phyloP scores from a whole-genome alignment of 1,140 invertebrate species.

The Lineus longissimus region DNA sequence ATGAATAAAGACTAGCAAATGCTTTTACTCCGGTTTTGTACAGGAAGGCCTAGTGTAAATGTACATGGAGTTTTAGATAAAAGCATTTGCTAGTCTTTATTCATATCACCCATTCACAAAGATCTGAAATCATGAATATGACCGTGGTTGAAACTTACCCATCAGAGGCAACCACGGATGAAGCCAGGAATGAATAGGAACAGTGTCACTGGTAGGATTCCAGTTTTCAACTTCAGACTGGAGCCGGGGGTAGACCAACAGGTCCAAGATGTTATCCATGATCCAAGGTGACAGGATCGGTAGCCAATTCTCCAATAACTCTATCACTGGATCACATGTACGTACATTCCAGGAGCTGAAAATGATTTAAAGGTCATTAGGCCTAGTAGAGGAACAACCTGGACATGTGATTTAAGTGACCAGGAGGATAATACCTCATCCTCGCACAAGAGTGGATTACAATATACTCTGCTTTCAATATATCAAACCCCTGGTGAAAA shows the following conservation, averaged over 20 bases:
- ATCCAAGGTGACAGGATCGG: conserved; percentile 78
- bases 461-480: too few relatives aligned
- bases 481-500: too few relatives aligned
- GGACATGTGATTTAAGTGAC: too few relatives aligned
- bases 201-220: conserved; percentile 90
- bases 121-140: too few relatives aligned
- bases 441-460: too few relatives aligned
- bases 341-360: conserved; percentile 62
- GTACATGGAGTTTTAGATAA: too few relatives aligned
- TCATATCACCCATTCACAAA: not conserved
- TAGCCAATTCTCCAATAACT: conserved; percentile 77
- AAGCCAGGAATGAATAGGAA: conserved; percentile 94
- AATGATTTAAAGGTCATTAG: conserved; percentile 35
- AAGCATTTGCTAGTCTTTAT: too few relatives aligned
- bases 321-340: conserved; percentile 69
- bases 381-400: not conserved
- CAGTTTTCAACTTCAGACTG: conserved; percentile 78
- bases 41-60: too few relatives aligned
- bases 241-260: conserved; percentile 75
- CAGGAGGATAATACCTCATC: not conserved
- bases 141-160: too few relatives aligned
- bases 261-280: conserved; percentile 74
- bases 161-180: conserved; percentile 88
- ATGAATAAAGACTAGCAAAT: too few relatives aligned
- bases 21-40: too few relatives aligned